Percentiles rank a stretch among this genome's conserved stretches.
phyloP scores from a whole-genome alignment of 2,113 vertebrate species.

The Camelus dromedarius region DNA sequence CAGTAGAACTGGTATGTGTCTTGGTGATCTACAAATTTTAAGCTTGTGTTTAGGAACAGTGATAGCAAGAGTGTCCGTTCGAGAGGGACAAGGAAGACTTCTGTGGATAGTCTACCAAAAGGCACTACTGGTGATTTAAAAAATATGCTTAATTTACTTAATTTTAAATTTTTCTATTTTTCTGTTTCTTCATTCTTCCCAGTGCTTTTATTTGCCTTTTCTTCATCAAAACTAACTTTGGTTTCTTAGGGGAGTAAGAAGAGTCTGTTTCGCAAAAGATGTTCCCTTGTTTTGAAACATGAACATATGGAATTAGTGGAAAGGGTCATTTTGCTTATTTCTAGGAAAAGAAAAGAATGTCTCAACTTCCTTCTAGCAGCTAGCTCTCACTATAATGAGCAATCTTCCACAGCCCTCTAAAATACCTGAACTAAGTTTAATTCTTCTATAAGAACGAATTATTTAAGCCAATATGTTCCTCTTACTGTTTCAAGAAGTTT shows the following conservation, averaged over 20 bases:
- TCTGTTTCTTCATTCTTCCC: neutral
- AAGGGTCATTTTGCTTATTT: neutral
- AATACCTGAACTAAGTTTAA: neutral
- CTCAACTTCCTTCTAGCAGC: neutral
- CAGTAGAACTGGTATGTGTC: neutral
- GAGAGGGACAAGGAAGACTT: neutral
- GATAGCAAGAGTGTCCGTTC: neutral
- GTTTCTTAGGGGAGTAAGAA: neutral
- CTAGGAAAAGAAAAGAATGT: neutral
- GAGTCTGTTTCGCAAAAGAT: neutral
- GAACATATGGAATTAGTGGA: neutral
- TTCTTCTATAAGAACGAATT: neutral
- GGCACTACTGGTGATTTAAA: neutral
- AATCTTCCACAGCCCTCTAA: neutral
- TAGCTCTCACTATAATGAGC: neutral
- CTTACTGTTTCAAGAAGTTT: neutral
- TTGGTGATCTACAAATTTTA: neutral
- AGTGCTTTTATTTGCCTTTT: neutral
- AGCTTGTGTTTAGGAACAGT: neutral
- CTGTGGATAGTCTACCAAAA: neutral
- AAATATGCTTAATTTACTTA: neutral
- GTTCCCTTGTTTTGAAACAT: neutral
- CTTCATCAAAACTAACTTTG: neutral
- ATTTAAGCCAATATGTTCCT: neutral
- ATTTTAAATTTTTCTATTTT: neutral